These are phyloP conservation scores for Pipistrellus pipistrellus DNA, from an alignment of 2,797 vertebrate genomes.

Conservation along the genomic window DNA sequence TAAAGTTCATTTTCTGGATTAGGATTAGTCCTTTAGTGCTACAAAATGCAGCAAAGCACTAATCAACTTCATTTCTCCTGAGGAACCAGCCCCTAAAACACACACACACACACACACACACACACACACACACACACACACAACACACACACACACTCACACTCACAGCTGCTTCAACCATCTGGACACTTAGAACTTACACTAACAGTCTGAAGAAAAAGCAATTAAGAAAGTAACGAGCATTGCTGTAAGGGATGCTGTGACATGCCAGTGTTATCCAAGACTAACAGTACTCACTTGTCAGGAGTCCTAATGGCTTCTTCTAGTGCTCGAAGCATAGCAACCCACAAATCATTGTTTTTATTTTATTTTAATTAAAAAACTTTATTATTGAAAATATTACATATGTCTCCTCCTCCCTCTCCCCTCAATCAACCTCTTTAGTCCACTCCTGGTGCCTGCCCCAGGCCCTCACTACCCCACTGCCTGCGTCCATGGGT, in stretches of 20 bases:
- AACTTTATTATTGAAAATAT: no score
- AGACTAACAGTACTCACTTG: no score
- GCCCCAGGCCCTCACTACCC: no score
- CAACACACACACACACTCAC: no score
- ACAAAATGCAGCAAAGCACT: neutral
- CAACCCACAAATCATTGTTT: neutral
- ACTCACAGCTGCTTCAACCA: neutral
- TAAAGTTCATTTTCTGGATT: conserved; percentile 37
- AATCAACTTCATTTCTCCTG: neutral
- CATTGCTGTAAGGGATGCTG: neutral
- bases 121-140: neutral
- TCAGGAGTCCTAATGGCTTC: neutral
- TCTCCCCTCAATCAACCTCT: no score
- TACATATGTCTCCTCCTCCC: no score
- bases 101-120: neutral
- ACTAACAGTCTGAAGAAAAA: neutral
- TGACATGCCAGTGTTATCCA: neutral
- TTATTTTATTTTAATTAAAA: neutral
- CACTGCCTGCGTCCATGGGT: no score
- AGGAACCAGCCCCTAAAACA: neutral
- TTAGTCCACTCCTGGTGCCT: no score
- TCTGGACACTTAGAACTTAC: neutral
- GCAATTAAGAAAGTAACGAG: neutral
- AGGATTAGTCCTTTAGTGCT: neutral
- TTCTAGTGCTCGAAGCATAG: neutral